Base-by-base conservation (phyloP, 1,140 invertebrate genomes). In the Bicyclus anynana region DNA sequence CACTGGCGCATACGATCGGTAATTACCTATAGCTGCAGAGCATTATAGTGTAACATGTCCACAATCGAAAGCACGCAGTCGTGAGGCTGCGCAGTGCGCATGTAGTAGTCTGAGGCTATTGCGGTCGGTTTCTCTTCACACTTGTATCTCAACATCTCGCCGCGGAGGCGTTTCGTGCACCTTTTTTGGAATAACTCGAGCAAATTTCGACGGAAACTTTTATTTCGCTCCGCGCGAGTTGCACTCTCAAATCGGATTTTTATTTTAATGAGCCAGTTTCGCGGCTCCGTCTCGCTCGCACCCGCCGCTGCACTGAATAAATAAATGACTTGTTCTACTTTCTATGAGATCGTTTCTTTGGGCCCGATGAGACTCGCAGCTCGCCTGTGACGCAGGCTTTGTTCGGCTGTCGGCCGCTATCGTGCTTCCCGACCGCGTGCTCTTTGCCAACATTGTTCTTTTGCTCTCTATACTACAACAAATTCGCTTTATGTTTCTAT, bases 221-320 rank as follows among this genome's bases (percentile, higher is more conserved):
- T 81, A 84, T 84, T 84, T 80, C 61, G 69, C 77, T 80, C 62
- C 78, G 75, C 74, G 73, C 77, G 71, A 76, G 75, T 77, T 84
- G 80, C 75, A 83, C 81, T 86, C 83, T 55, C 73, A 84, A 84
- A 84, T 84, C 79, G 67, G 70, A 85, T 84, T 86, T 87, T 86
- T 88, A 88, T 86, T 86, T 87, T 88, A 88, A 88, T 88, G 80
- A 86, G 83, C 81, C 73, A 77, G 81, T 86, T 86, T 86, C 73
- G 72, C 73, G 59, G 71, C 70, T 59, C 63, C 69, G 67, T 80
- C 82, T 84, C 83, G 72, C 83, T 86, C 84, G 71, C 82, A 83
- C 84, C 74, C 74, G 77, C 67, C 60, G 69, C 68, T 84, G 83
- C 77, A 81, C 77, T 82, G 81, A 86, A 84, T 85, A 86, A 86